Evolutionary conservation across 2,113 vertebrate species (phyloP).

Genomic region (Syrmaticus mikado): DNA sequence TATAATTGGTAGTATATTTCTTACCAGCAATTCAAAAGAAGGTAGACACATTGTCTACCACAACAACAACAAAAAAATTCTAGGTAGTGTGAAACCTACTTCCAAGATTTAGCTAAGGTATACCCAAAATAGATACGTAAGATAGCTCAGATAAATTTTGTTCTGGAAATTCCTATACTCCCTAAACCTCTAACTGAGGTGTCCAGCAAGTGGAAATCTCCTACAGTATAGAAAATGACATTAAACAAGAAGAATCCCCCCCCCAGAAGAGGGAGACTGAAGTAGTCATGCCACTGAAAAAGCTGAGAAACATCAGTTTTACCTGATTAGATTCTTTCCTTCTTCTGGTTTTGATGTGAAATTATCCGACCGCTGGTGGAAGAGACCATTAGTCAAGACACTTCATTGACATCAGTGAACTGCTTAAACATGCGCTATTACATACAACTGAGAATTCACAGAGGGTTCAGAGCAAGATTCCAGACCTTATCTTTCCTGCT

Average conservation of each 20-base stretch:
- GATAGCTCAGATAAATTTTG: background rate
- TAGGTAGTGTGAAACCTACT: accelerated
- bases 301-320: background rate
- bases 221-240: background rate
- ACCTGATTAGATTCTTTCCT: slow-evolving; percentile 89
- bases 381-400: slow-evolving; percentile 19
- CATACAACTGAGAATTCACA: background rate
- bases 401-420: background rate
- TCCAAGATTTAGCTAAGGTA: background rate
- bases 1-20: background rate
- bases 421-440: background rate
- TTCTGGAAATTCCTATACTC: background rate
- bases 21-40: background rate
- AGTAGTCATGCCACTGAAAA: background rate
- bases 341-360: slow-evolving; percentile 82
- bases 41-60: background rate
- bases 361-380: slow-evolving; percentile 70
- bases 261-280: background rate
- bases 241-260: background rate
- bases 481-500: background rate
- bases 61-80: background rate
- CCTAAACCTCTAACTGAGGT: background rate
- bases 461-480: background rate
- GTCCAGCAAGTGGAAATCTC: background rate
- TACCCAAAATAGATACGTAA: background rate